Conservation (phyloP, 2,888 invertebrate genomes). For the Dermolepida albohirtum region DNA sequence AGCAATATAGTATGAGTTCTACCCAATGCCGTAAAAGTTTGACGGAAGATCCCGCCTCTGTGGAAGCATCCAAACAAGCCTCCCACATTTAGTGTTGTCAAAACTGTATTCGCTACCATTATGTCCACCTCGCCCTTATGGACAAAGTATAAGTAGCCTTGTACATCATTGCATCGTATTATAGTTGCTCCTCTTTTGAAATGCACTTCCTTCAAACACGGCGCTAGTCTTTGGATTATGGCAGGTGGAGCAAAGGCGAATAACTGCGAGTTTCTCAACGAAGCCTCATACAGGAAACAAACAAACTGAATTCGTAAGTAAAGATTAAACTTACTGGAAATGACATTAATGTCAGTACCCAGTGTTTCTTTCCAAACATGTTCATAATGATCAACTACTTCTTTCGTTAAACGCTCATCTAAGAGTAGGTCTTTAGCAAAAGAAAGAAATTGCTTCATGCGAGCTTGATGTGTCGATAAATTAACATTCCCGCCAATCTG, state of each 20-base stretch:
- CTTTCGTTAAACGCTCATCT: slow-evolving; percentile 47
- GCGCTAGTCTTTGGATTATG: slow-evolving; percentile 30
- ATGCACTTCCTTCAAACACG: slow-evolving; percentile 42
- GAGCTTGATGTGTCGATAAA: slow-evolving; percentile 42
- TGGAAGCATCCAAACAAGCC: slow-evolving; percentile 42
- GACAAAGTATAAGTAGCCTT: slow-evolving; percentile 48
- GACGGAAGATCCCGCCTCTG: slow-evolving; percentile 37
- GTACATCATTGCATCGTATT: slow-evolving; percentile 53
- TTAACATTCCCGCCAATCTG: slow-evolving; percentile 43
- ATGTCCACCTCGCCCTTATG: slow-evolving; percentile 46
- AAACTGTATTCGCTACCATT: slow-evolving; percentile 37
- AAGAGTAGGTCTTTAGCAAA: slow-evolving; percentile 48
- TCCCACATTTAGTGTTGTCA: slow-evolving; percentile 29
- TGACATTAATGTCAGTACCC: slow-evolving; percentile 42
- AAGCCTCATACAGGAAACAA: slow-evolving; percentile 37
- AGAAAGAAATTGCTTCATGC: slow-evolving; percentile 47
- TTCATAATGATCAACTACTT: slow-evolving; percentile 49
- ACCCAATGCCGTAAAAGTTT: slow-evolving; percentile 44
- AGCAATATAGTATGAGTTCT: slow-evolving; percentile 44
- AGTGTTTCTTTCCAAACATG: slow-evolving; percentile 50
- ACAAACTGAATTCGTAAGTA: slow-evolving; percentile 42
- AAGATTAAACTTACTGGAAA: slow-evolving; percentile 41
- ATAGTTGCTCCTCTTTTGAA: slow-evolving; percentile 49
- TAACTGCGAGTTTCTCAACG: slow-evolving; percentile 35
- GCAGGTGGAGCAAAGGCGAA: slow-evolving; percentile 38